Evolutionary conservation across 2,888 invertebrate genomes (phyloP), one percentile per base, ranked within the genome.

Genomic region (Macrosiphum euphorbiae): DNA sequence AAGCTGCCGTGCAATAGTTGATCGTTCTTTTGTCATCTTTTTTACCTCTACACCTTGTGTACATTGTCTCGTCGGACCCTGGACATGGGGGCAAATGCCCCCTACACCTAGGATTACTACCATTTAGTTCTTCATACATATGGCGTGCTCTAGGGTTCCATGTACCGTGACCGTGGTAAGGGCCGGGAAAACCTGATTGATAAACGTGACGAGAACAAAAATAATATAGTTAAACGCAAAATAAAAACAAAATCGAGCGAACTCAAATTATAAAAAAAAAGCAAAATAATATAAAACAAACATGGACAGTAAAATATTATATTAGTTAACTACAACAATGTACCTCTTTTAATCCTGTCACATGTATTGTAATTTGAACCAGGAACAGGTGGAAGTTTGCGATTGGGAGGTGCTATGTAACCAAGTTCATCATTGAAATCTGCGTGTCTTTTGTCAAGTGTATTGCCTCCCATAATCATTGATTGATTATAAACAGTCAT

Each of bases 341-440:
- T 98, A 97, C 98, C 98, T 96, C 98, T 97, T 97, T 98, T 98
- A 96, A 98, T 98, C 95, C 98, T 97, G 96, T 98, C 98, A 96
- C 98, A 98, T 58, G 98, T 98, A 96, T 98, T 98, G 96, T 98
- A 98, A 96, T 98, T 98, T 94, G 98, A 98, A 95, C 98, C 98
- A 93, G 98, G 98, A 16, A 98, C 98, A 47, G 98, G 98, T 1
- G 98, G 98, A 94, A 98, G 97, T 96, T 98, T 98, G 95, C 98
- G 97, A 96, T 98, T 98, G 93, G 98, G 98, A 47, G 98, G 98
- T 0, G 98, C 98, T 96, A 98, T 98, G 96, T 98, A 98, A 94
- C 98, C 98, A 61, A 98, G 97, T 96, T 98, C 98, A 96, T 98
- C 98, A 58, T 98, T 97, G 58, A 98, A 96, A 95, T 97, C 97